These are phyloP conservation scores for Hylaeus anthracinus DNA, from an alignment of 1,140 invertebrate genomes.

Conservation along the genomic window DNA sequence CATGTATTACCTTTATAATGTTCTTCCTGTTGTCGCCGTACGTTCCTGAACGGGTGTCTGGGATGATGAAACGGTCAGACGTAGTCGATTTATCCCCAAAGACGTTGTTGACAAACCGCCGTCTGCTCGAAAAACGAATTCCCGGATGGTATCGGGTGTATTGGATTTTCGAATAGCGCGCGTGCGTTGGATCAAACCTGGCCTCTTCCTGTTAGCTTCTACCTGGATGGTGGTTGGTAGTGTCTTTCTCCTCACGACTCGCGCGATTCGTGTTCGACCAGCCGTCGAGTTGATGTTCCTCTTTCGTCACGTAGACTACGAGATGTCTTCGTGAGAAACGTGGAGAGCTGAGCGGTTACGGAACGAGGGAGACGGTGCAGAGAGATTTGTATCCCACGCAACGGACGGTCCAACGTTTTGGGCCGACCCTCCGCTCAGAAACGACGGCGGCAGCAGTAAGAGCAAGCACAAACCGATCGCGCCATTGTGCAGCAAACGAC, in stretches of 20 bases:
- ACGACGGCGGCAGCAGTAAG: constrained; percentile 72
- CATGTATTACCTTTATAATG: constrained; percentile 44
- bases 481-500: constrained; percentile 79
- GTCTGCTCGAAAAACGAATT: constrained; percentile 61
- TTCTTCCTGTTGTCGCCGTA: constrained; percentile 60
- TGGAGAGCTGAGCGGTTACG: constrained; percentile 36
- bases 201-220: constrained; percentile 37
- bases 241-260: constrained; percentile 10
- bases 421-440: constrained; percentile 79
- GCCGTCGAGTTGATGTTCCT: constrained; percentile 22
- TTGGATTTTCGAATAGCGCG: constrained; percentile 60
- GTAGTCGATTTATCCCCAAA: constrained; percentile 55
- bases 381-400: constrained; percentile 58
- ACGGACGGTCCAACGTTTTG: constrained; percentile 78
- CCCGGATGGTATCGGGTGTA: constrained; percentile 41
- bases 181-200: constrained; percentile 43
- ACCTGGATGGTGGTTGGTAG: constrained; percentile 17
- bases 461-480: constrained; percentile 64
- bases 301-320: background rate
- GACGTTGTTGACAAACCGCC: constrained; percentile 69
- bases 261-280: constrained; percentile 23
- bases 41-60: constrained; percentile 66
- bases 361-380: constrained; percentile 22
- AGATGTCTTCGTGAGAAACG: background rate
- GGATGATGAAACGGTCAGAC: constrained; percentile 48